Evolutionary conservation across 1,140 invertebrate species (phyloP), one percentile per base, ranked within the genome.

Genomic region (Lepidostoma basale): DNA sequence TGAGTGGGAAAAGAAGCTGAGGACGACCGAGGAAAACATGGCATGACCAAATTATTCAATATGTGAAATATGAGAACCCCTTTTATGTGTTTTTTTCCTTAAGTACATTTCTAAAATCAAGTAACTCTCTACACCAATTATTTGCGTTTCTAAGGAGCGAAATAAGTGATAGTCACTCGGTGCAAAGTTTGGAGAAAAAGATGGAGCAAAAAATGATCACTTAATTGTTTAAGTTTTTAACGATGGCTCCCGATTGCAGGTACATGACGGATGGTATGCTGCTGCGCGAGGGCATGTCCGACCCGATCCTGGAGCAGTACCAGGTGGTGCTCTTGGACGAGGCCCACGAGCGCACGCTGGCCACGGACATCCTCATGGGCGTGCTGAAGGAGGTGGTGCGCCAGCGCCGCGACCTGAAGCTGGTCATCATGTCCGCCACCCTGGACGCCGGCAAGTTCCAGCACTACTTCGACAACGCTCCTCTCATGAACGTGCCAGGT

Each of bases 241-340:
- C n/a, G n/a, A n/a, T n/a, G n/a, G 14, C 16, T 44, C 9, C 16
- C 16, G 6, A 12, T 14, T 75, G 44, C 76, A 90, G 89, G 77
- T 99, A 99, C 78, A 97, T 99, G 93, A 99, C 98, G 9, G 98
- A 99, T 78, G 98, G 98, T 96, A 99, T 99, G 98, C 88, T 99
- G 77, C 83, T 99, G 20, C 85, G 98, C 63, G 98, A 99, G 85
- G 98, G 95, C 0, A 99, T 99, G 98, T 98, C 96, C 3, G 97
- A 99, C 83, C 98, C 98, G 0, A 93, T 99, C 88, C 80, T 99
- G 14, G 96, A 99, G 75, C 90, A 91, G 52, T 99, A 99, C 82
- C 93, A 97, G 78, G 93, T 95, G 1, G 95, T 99, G 63, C 81
- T 99, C 30, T 88, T 99, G 23, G 98, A 99, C 77, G 98, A 99